Base-by-base conservation (phyloP, 1,140 invertebrate genomes). In the Heliothis virescens region DNA sequence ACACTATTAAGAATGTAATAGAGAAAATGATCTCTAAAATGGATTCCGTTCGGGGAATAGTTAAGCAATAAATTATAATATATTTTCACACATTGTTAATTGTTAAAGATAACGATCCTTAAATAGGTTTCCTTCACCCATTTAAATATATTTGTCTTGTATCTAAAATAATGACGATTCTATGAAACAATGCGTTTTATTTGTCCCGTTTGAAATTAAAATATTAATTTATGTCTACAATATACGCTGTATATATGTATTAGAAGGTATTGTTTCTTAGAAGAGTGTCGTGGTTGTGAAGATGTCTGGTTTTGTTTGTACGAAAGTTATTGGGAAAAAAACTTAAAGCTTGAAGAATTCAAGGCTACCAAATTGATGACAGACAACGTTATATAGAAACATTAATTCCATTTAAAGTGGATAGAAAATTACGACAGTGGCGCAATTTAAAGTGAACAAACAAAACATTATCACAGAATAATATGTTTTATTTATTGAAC, bases 381-480 rank as follows among this genome's bases (percentile, higher is more conserved):
- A 69, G 47, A 69, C 18, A 52, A 52, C 18, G 15, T 21, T 52
- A 41, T 41, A 41, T 13, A 16, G 65, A 69, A 11, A 52, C 18
- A 26, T 52, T 34, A 34, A 16, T 69, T 52, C 47, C 41, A 34
- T 53, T 29, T 52, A 69, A 69, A 69, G 10, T 65, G 18, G n/a
- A 16, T 52, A 69, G 48, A 26, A 59, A 26, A 26, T 59, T 52
- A 69, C 52, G 13, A 50, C 63, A 21, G 13, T 52, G 18, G 21
- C 65, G 65, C 65, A 69, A 69, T 50, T 26, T 52, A 26, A 69
- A 69, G 65, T 69, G 65, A 67, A 63, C 41, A 65, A 67, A 67
- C 41, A 69, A 69, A 69, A 52, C 62, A 11, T 65, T 69, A 69
- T 50, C 47, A 69, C 65, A 53, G 65, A 52, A 21, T 52, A 13